Base-by-base conservation (phyloP, 2,113 vertebrate species). In the Lepus europaeus region DNA sequence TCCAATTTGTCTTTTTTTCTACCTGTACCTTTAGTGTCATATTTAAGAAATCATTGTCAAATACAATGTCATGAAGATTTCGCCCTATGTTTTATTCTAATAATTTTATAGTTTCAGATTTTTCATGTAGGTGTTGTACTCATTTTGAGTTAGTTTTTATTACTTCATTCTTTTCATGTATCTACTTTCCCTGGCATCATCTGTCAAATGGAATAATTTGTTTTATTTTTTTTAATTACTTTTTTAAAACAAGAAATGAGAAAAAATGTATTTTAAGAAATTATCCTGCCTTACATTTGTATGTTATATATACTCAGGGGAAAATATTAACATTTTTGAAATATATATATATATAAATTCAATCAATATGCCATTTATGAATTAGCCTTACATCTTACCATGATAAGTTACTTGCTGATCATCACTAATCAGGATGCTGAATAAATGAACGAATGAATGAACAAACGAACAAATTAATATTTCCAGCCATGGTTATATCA, bases 171-270 rank as follows among this genome's bases (percentile, higher is more conserved):
- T 73, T 69, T 49, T 49, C 9, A 8, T 27, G 11, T 23, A 74
- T 27, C 16, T 53, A 49, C 10, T 56, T 90, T 66, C 53, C 87
- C 49, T 39, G 45, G 2, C 16, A 63, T 9, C 45, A 66, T 80
- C 10, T 56, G 20, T 73, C 27, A 29, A 79, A 72, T 27, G 4
- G 39, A 86, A 63, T 77, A 1, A 7, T 1, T 87, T 11, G 14
- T 77, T 86, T 77, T 90, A n/a, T 61, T 64, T 13, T 77, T 83
- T n/a, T 81, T 66, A 64, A 36, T 49, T 61, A 72, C 90, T 14
- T 17, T 14, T 63, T 3, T 3, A 72, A 76, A 84, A 56, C 11
- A 63, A 25, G 86, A 64, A 86, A 10, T 68, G 39, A 64, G 53
- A 53, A 22, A 85, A 74, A 27, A 19, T 14, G 4, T 16, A 91